Percentiles rank a stretch among this genome's conserved stretches.
phyloP scores from a whole-genome alignment of 2,888 invertebrate species.

The Mimachlamys varia region DNA sequence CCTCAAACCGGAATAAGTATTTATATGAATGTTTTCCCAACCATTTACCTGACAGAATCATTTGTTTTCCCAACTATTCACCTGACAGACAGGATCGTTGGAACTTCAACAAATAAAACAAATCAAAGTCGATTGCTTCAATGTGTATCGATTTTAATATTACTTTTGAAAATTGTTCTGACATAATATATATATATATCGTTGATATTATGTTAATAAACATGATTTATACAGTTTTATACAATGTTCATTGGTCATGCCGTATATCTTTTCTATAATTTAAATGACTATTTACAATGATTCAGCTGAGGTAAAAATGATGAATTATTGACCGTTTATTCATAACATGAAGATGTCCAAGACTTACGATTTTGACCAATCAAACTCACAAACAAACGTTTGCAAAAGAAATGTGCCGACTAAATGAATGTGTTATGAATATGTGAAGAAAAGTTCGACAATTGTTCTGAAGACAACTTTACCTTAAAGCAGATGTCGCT shows the following conservation, averaged over 20 bases:
- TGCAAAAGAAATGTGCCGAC: too few relatives aligned
- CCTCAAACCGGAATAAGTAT: not conserved
- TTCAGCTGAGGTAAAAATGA: not conserved
- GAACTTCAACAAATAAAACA: not conserved
- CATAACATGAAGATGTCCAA: too few relatives aligned
- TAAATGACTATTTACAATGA: conserved; percentile 4
- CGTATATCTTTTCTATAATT: not conserved
- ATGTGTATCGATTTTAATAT: conserved; percentile 14
- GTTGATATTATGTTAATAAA: not conserved
- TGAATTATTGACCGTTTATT: not conserved
- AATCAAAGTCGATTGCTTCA: not conserved
- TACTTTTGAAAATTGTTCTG: not conserved
- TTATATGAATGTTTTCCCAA: too few relatives aligned
- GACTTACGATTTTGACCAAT: too few relatives aligned
- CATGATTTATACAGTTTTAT: not conserved
- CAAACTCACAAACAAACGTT: too few relatives aligned
- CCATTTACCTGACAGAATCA: too few relatives aligned
- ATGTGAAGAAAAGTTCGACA: too few relatives aligned
- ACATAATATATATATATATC: not conserved
- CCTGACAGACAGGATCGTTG: too few relatives aligned
- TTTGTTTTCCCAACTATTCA: too few relatives aligned
- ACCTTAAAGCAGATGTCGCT: too few relatives aligned
- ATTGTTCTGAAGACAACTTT: too few relatives aligned
- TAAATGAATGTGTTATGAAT: too few relatives aligned
- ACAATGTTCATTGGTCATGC: conserved; percentile 4